phyloP scores from a whole-genome alignment of 2,888 invertebrate species.

The Napeogenes inachia region DNA sequence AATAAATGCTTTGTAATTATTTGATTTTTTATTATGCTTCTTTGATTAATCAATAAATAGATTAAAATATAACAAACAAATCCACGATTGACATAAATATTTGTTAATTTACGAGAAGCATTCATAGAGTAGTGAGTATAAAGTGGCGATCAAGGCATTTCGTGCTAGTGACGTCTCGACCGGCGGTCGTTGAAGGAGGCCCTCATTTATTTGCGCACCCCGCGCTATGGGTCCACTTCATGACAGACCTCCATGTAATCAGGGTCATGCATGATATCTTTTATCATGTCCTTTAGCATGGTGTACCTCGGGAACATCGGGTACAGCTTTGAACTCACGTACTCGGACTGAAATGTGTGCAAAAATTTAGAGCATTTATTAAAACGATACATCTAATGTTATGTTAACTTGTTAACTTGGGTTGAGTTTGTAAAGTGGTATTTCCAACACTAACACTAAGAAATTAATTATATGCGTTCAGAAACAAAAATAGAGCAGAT shows the following conservation, averaged over 20 bases:
- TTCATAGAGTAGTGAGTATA: background rate
- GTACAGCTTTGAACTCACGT: constrained; percentile 93
- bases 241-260: constrained; percentile 98
- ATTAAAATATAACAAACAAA: too few relatives aligned
- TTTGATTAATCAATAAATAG: too few relatives aligned
- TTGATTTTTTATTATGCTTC: too few relatives aligned
- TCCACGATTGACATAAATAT: too few relatives aligned
- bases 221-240: constrained; percentile 87
- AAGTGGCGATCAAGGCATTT: constrained; percentile 10
- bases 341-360: constrained; percentile 82
- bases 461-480: too few relatives aligned
- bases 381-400: too few relatives aligned
- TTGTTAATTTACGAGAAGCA: too few relatives aligned
- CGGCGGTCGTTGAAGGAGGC: constrained; percentile 69
- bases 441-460: too few relatives aligned
- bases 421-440: too few relatives aligned
- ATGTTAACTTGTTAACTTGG: too few relatives aligned
- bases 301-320: constrained; percentile 96
- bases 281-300: constrained; percentile 98
- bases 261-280: constrained; percentile 96
- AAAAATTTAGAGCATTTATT: background rate
- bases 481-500: too few relatives aligned
- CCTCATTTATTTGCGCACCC: constrained; percentile 77
- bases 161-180: constrained; percentile 64
- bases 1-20: too few relatives aligned